phyloP scores from a whole-genome alignment of 2,113 vertebrate genomes.

The Cynoglossus semilaevis region DNA sequence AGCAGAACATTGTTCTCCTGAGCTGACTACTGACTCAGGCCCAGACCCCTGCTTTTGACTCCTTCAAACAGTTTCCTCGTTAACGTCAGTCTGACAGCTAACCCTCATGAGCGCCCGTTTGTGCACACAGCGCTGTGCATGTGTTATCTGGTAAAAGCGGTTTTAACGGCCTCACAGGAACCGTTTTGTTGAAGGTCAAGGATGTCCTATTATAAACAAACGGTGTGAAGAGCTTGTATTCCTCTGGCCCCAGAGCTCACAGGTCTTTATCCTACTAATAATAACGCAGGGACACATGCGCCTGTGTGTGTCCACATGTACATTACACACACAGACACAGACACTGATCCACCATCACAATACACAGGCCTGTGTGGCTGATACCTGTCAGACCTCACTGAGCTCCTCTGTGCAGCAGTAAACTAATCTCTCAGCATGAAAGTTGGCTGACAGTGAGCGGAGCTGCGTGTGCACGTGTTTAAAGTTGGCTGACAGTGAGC shows the following conservation, averaged over 20 bases:
- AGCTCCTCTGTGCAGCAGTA: slow-evolving; percentile 17
- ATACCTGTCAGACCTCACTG: slow-evolving; percentile 22
- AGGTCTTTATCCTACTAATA: slow-evolving; percentile 32
- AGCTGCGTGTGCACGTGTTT: background rate
- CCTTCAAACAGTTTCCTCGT: too few species aligned
- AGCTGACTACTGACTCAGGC: too few species aligned
- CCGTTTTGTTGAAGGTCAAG: slow-evolving; percentile 47
- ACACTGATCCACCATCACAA: slow-evolving; percentile 8
- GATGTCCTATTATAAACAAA: slow-evolving; percentile 47
- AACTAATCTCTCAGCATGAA: slow-evolving; percentile 18
- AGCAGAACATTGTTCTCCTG: too few species aligned
- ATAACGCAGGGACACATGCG: slow-evolving; percentile 4
- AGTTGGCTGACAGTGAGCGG: slow-evolving; percentile 11
- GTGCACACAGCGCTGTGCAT: slow-evolving; percentile 11
- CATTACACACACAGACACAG: background rate
- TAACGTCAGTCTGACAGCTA: slow-evolving; percentile 22
- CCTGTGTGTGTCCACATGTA: too few species aligned
- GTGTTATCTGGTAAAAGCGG: slow-evolving; percentile 5
- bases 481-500: slow-evolving; percentile 8
- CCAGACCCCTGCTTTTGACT: too few species aligned
- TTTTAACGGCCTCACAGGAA: slow-evolving; percentile 33
- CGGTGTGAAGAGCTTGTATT: slow-evolving; percentile 14
- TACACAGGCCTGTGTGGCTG: slow-evolving; percentile 5
- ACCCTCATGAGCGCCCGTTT: slow-evolving; percentile 11
- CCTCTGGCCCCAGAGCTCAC: background rate